Conservation (phyloP, 2,113 vertebrate genomes). For the Coryphaenoides rupestris region DNA sequence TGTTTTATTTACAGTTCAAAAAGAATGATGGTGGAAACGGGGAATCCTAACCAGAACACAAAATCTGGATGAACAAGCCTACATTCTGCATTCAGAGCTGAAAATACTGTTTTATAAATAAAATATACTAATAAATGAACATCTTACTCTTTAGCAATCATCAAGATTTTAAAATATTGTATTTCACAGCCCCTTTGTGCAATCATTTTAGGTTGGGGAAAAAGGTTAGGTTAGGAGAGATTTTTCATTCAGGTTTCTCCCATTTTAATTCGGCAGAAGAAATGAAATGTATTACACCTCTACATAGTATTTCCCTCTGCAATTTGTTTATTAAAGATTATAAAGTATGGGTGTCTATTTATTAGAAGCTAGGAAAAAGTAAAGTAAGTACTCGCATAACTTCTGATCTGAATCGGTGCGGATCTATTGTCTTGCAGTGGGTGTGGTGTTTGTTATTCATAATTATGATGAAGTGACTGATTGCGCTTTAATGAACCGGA, state of each 20-base stretch:
- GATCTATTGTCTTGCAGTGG: no score
- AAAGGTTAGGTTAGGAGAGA: not conserved
- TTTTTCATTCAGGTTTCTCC: conserved; percentile 1
- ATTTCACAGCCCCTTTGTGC: not conserved
- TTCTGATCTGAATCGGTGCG: no score
- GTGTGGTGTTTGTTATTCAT: no score
- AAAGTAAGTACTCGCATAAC: no score
- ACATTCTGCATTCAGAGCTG: not conserved
- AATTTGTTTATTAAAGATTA: no score
- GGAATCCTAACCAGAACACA: conserved; percentile 41
- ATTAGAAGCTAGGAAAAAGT: no score
- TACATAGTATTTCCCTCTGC: no score
- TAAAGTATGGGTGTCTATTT: no score
- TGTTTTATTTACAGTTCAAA: conserved; percentile 56
- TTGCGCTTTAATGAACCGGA: no score
- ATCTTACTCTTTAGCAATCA: not conserved
- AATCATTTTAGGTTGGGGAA: not conserved
- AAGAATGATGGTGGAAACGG: conserved; percentile 56
- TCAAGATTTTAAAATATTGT: not conserved
- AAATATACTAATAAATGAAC: not conserved
- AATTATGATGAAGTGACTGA: no score
- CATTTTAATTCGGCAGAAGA: no score
- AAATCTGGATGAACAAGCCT: not conserved
- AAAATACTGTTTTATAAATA: not conserved
- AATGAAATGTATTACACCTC: no score